Evolutionary conservation across 2,888 invertebrate genomes (phyloP).

Genomic region (Crocallis elinguaria): DNA sequence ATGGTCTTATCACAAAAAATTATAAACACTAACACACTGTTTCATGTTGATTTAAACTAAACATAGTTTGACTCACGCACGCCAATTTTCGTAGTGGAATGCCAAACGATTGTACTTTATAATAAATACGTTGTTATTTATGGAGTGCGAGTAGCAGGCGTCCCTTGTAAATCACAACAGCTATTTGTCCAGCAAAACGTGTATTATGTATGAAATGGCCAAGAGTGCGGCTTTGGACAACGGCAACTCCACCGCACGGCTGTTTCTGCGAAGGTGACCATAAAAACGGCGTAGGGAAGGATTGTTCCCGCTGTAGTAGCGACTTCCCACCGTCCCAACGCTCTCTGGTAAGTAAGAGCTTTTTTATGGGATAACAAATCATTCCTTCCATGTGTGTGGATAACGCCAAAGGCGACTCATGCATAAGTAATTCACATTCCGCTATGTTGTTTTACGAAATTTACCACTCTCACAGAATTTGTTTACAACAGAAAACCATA

Average conservation of each 20-base stretch:
- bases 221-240: conserved; percentile 38
- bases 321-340: conserved; percentile 39
- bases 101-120: conserved; percentile 16
- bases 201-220: conserved; percentile 43
- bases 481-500: conserved; percentile 18
- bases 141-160: conserved; percentile 50
- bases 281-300: conserved; percentile 47
- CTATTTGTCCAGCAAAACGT: conserved; percentile 55
- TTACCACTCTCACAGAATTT: conserved; percentile 39
- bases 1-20: too few relatives aligned
- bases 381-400: conserved; percentile 48
- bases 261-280: conserved; percentile 50
- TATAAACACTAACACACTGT: too few relatives aligned
- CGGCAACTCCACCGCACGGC: conserved; percentile 35
- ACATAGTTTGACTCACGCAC: background rate
- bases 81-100: background rate
- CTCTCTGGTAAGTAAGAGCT: conserved; percentile 43
- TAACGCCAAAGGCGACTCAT: conserved; percentile 42
- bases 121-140: conserved; percentile 49
- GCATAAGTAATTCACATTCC: conserved; percentile 44
- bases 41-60: background rate
- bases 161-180: conserved; percentile 54
- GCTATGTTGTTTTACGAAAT: conserved; percentile 42
- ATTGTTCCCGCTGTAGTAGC: conserved; percentile 48
- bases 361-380: conserved; percentile 62